Evolutionary conservation across 2,113 vertebrate species (phyloP), one percentile per base, ranked within the genome.

Genomic region (Datnioides undecimradiatus): DNA sequence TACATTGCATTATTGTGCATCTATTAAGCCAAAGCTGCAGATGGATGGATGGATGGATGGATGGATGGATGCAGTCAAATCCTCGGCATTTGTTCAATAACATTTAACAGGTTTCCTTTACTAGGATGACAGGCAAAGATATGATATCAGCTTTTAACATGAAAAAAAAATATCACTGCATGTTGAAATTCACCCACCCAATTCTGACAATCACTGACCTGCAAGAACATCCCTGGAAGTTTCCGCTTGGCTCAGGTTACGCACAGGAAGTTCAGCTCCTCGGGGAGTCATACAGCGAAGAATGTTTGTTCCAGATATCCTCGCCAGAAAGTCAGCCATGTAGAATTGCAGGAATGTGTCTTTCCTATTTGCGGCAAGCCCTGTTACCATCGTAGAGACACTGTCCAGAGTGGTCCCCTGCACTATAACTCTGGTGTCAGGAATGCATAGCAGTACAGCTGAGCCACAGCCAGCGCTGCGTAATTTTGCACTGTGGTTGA

Each of bases 341-440:
- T 65, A 64, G 80, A 69, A 68, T 67, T 36, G 10, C 60, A 49
- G 64, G 86, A 90, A 90, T 88, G 84, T 36, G 41, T 60, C 60
- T 84, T 59, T 76, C 64, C 66, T 65, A 55, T 85, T 79, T 76
- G 68, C 8, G 27, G 72, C 13, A 7, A 67, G 41, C 31, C 64
- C 51, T 38, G 63, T 70, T 70, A 48, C 64, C 80, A 57, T 84
- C 52, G 3, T 66, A 49, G 59, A 54, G 59, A 75, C 6, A 1
- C 84, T 82, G 62, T 81, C 77, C 65, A 55, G 27, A 76, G 60
- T 54, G 70, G 46, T 84, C 75, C 51, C 66, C 62, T 19, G 3
- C 36, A 19, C 65, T 48, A 23, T 75, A 57, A 83, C 69, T 79
- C 66, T 59, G 45, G 58, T 62, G 71, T 63, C 62, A 77, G 34